These are phyloP conservation scores for Zonotrichia leucophrys DNA, from an alignment of 2,113 vertebrate species.

Conservation along the genomic window DNA sequence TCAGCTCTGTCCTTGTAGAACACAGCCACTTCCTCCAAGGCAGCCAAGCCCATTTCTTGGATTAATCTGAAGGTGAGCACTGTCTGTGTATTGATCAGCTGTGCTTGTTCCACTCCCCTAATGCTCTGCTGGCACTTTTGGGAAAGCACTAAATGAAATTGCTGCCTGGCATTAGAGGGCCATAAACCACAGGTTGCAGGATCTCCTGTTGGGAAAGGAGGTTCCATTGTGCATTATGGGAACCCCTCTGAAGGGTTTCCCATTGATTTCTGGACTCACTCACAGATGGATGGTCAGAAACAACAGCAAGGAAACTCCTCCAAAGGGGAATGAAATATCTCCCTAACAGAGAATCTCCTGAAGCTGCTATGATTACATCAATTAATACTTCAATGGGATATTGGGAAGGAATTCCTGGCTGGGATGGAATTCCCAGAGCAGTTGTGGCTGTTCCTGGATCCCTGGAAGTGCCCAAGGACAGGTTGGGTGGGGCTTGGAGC, in stretches of 20 bases:
- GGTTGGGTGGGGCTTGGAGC: background rate
- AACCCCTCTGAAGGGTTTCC: background rate
- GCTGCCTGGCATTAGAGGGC: slow-evolving; percentile 59
- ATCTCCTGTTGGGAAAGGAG: slow-evolving; percentile 52
- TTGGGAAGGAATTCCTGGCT: background rate
- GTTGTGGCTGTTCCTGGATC: background rate
- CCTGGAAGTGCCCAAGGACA: background rate
- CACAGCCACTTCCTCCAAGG: background rate
- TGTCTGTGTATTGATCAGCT: slow-evolving; percentile 59
- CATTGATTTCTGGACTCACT: slow-evolving; percentile 42
- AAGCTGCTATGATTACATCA: background rate
- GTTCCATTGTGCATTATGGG: slow-evolving; percentile 13
- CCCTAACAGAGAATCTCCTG: background rate
- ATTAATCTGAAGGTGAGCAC: slow-evolving; percentile 35
- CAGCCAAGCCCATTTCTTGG: slow-evolving; percentile 41
- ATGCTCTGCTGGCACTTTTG: slow-evolving; percentile 71
- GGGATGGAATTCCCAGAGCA: background rate
- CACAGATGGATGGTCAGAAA: background rate
- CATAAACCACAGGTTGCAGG: slow-evolving; percentile 58
- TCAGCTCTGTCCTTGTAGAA: background rate
- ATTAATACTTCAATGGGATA: no score
- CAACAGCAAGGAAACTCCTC: slow-evolving; percentile 9
- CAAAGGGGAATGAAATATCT: slow-evolving; percentile 13
- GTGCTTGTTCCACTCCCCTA: slow-evolving; percentile 41
- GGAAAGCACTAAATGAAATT: slow-evolving; percentile 73